Evolutionary conservation across 1,140 invertebrate genomes (phyloP), one percentile per base, ranked within the genome.

Genomic region (Drosophila guanche): DNA sequence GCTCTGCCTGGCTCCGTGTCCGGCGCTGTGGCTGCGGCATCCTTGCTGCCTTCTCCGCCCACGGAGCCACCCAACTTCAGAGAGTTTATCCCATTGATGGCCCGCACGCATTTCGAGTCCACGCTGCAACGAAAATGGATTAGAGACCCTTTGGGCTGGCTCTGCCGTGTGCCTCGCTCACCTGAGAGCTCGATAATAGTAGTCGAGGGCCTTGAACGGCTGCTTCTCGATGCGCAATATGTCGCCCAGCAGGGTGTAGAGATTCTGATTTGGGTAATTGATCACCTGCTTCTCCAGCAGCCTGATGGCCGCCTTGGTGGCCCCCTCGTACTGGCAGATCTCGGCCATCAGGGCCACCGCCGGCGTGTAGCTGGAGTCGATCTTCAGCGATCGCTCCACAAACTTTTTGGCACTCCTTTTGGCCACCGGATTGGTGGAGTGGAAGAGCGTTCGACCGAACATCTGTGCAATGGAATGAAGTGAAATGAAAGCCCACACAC

Each of bases 301-400:
- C 4, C 57, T 54, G 8, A 90, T 84, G 0, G 79, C 88, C 6
- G 74, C 59, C 20, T 57, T 55, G 3, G 50, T 58, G 2, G 74
- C 53, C 0, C 84, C 84, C 42, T 89, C 88, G 3, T 63, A 48
- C 10, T 90, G 79, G 23, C 71, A 76, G 1, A 91, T 65, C 47
- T 79, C 72, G 10, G 79, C 89, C 74, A 90, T 65, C 0, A 91
- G 41, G 0, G 71, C 65, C 4, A 91, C 79, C 8, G 76, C 90
- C 0, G 88, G 84, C 8, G 70, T 61, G 65, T 91, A 90, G 33
- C 76, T 76, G 14, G 76, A 75, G 69, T 91, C 89, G 20, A 91
- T 74, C 40, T 84, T 61, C 22, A 91, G 47, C 0, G 89, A 76
- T 41, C 81, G 88, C 27, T 86, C 71, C 14, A 81, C 73, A 29